A percentile compares a stretch with the other conserved stretches of the same genome.
phyloP scores from a whole-genome alignment of 2,113 vertebrate genomes.

The Progne subis region DNA sequence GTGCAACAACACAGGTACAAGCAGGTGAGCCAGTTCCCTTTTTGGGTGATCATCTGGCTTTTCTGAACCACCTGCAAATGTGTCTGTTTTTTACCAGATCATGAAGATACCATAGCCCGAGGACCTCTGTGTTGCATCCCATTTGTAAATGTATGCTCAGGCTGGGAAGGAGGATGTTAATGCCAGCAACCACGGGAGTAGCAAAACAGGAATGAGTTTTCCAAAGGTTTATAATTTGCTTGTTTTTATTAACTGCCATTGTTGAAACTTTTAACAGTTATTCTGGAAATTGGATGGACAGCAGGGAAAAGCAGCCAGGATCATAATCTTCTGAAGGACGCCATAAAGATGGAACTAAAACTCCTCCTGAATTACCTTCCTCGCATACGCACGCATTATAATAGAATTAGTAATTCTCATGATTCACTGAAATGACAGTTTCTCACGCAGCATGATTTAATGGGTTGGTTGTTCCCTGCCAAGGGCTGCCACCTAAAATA shows the following conservation, averaged over 20 bases:
- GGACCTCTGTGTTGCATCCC: neutral
- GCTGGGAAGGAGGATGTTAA: neutral
- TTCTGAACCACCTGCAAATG: neutral
- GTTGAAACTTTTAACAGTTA: neutral
- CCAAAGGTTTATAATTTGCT: neutral
- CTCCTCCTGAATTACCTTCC: constrained; percentile 32
- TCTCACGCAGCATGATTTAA: constrained; percentile 62
- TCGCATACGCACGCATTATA: neutral
- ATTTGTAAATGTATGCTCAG: accelerated
- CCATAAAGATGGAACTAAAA: constrained; percentile 38
- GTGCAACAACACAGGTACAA: neutral
- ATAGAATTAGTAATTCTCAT: constrained; percentile 53
- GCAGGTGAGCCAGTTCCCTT: neutral
- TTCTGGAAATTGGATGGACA: neutral
- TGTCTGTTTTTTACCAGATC: neutral
- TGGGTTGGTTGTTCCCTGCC: constrained; percentile 42
- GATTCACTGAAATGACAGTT: constrained; percentile 40
- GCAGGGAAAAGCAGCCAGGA: constrained; percentile 9
- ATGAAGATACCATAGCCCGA: neutral
- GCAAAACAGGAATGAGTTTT: neutral
- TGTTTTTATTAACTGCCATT: constrained; percentile 21
- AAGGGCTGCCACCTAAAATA: constrained; percentile 42
- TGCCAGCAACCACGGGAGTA: neutral
- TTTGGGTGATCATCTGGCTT: neutral
- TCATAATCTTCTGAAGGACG: constrained; percentile 21